Base-by-base conservation (phyloP, 64 coral and sea anemone species). In the Actinia equina region DNA sequence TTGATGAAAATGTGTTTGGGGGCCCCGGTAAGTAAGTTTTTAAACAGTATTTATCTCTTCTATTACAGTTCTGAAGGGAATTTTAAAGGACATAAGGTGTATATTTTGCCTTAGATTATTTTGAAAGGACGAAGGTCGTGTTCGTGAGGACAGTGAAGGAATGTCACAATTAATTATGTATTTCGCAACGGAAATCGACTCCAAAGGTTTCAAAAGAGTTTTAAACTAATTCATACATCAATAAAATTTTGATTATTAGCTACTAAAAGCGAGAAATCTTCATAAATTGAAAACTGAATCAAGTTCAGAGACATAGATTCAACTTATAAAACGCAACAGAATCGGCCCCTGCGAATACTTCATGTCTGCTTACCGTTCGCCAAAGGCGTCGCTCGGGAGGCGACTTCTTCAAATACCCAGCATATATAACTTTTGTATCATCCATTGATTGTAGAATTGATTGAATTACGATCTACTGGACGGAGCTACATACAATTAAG, bases 331-430 rank as follows among this genome's bases (percentile, higher is more conserved):
- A 30, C 69, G 69, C 69, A 26, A 74, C 62, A 14, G n/a, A 65
- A 74, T 74, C 69, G 52, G 78, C 42, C 78, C 43, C 9, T 23
- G n/a, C 78, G 49, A 52, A 44, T 81, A 81, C 27, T 41, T 43
- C 6, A 15, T 49, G 78, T 12, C 22, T 51, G 49, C 78, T 44
- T 81, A 81, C 78, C 78, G 78, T 81, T 81, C 78, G 78, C 78
- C 42, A 49, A 12, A 81, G 16, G 15, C 78, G 42, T 81, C 78
- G 43, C 14, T 81, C 78, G 8, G 78, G 78, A 81, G 78, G 78
- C 22, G 78, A 81, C 45, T 81, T 81, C 27, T 81, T 81, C 22
- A 81, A 81, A 81, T 81, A 81, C 17, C 78, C 78, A 22, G 43
- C 3, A 52, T 52, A 52, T 49, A 81, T 13, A 6, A 81, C 43